phyloP scores from a whole-genome alignment of 2,113 vertebrate genomes.

The Acrocephalus kingi region DNA sequence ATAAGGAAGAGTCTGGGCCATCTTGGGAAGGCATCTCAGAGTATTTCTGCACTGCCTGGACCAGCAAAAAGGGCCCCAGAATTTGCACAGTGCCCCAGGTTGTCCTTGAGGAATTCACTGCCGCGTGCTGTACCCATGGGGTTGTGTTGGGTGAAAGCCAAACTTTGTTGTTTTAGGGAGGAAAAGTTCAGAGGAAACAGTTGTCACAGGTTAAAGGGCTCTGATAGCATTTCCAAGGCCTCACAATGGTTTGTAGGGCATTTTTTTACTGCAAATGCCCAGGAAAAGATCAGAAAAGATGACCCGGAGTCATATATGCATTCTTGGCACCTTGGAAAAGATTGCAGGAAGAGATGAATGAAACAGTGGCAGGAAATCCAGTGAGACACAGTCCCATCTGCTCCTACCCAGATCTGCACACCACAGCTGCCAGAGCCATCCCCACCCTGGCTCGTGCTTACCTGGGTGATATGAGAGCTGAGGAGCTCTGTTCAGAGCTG shows the following conservation, averaged over 20 bases:
- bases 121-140: neutral
- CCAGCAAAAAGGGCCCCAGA: neutral
- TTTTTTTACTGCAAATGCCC: neutral
- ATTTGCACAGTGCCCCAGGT: neutral
- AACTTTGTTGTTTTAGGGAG: neutral
- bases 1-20: neutral
- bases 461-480: neutral
- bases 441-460: neutral
- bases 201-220: neutral
- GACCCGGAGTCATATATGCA: rapidly evolving
- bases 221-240: neutral
- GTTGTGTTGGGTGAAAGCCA: neutral
- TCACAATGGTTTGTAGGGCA: neutral
- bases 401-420: neutral
- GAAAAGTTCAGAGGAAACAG: neutral
- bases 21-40: neutral
- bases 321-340: neutral
- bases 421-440: neutral
- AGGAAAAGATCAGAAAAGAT: neutral
- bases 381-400: neutral
- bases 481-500: neutral
- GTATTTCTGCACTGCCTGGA: neutral
- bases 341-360: neutral
- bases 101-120: neutral
- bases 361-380: neutral